phyloP scores from a whole-genome alignment of 1,140 invertebrate genomes.

The Holotrichia oblita region DNA sequence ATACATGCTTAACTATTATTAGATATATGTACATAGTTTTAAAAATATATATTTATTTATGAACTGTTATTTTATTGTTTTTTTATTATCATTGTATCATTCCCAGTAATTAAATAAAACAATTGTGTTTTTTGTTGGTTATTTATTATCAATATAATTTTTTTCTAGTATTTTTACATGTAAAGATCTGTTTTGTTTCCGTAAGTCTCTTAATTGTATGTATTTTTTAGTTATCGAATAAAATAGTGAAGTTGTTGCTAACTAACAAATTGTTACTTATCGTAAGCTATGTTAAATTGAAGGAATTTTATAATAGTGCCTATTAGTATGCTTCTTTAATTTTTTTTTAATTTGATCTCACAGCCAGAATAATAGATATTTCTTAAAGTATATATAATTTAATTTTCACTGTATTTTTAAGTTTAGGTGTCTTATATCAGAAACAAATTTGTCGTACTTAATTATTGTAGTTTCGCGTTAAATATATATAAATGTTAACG shows the following conservation, averaged over 20 bases:
- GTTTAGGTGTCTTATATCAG: too few relatives aligned
- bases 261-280: conserved; percentile 5
- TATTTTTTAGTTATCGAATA: conserved; percentile 1
- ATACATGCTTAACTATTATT: not conserved
- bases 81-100: conserved; percentile 21
- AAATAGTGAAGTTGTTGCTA: not conserved
- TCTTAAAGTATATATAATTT: too few relatives aligned
- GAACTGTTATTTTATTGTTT: conserved; percentile 26
- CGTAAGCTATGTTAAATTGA: too few relatives aligned
- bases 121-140: conserved; percentile 17
- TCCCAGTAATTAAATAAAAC: conserved; percentile 27
- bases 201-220: not conserved
- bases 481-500: too few relatives aligned
- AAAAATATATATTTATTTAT: conserved; percentile 21
- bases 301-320: too few relatives aligned
- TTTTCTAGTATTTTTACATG: not conserved
- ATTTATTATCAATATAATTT: conserved; percentile 4
- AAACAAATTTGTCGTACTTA: too few relatives aligned
- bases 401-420: too few relatives aligned
- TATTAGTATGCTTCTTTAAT: not conserved
- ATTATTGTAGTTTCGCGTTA: too few relatives aligned
- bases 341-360: conserved; percentile 1
- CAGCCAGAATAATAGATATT: not conserved
- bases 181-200: conserved; percentile 6
- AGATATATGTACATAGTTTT: not conserved